Conservation (phyloP, 2,113 vertebrate genomes). For the Rhadina sibilatrix region DNA sequence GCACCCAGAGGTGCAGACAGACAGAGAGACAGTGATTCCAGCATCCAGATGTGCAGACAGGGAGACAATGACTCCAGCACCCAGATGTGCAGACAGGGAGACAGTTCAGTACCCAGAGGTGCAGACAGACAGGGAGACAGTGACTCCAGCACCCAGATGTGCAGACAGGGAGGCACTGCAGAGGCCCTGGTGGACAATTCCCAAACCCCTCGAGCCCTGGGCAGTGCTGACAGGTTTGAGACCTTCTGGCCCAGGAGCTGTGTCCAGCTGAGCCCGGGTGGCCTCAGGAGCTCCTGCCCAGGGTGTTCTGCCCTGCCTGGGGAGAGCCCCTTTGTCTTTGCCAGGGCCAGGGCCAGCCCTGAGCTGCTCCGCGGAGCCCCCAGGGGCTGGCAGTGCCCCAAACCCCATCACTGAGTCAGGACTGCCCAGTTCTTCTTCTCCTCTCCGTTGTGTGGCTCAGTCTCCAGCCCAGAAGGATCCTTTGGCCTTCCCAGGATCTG, state of each 20-base stretch:
- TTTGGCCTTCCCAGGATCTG: background rate
- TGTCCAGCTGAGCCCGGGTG: background rate
- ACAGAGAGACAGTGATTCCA: background rate
- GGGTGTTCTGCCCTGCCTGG: background rate
- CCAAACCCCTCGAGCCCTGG: background rate
- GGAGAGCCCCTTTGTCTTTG: no score
- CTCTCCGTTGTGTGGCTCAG: background rate
- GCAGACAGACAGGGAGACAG: background rate
- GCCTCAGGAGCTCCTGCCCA: background rate
- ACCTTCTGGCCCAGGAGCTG: background rate
- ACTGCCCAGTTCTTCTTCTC: fast-evolving
- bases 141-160: background rate
- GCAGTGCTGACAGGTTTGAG: background rate
- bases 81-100: background rate
- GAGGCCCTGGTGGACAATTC: background rate
- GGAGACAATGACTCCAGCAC: background rate
- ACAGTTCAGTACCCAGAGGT: background rate
- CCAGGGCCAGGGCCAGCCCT: background rate
- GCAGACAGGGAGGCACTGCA: background rate
- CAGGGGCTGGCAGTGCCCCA: background rate
- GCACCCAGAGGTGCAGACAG: background rate
- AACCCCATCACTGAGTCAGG: background rate
- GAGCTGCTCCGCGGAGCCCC: background rate
- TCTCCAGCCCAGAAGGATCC: background rate
- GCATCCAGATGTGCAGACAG: background rate